A percentile compares a stretch with the other conserved stretches of the same genome.
Conservation (phyloP, 2,888 invertebrate species). For the Sinodicranocentrus sp. region DNA sequence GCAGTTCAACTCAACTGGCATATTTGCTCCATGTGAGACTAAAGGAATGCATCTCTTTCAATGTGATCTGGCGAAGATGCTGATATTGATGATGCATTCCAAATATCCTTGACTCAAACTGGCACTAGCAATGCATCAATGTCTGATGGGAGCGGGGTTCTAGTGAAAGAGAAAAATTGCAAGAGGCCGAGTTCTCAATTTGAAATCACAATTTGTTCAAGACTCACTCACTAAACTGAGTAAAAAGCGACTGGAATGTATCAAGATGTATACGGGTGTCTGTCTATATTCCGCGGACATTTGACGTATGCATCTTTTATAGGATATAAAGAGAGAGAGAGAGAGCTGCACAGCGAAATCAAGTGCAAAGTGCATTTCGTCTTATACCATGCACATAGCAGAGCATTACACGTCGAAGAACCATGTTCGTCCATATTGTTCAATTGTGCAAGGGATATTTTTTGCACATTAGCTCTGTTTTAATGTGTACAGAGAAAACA, state of each 20-base stretch:
- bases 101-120: slow-evolving; percentile 43
- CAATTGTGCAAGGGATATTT: not conserved
- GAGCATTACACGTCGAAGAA: not conserved
- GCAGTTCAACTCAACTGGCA: no score
- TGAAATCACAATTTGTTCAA: slow-evolving; percentile 28
- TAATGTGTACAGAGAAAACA: slow-evolving; percentile 37
- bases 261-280: slow-evolving; percentile 43
- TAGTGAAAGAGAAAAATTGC: slow-evolving; percentile 61
- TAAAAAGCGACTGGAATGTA: slow-evolving; percentile 52
- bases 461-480: slow-evolving; percentile 34
- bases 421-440: not conserved
- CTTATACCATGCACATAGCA: slow-evolving; percentile 6
- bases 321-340: slow-evolving; percentile 27
- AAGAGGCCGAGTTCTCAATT: slow-evolving; percentile 61
- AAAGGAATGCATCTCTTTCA: no score
- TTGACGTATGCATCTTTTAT: no score
- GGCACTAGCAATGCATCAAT: slow-evolving; percentile 61
- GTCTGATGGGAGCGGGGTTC: slow-evolving; percentile 50
- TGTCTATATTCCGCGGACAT: slow-evolving; percentile 26
- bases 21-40: not conserved
- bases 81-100: not conserved
- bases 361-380: slow-evolving; percentile 65
- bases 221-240: slow-evolving; percentile 11
- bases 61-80: no score
- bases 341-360: slow-evolving; percentile 40